These are phyloP conservation scores for Leptopilina clavipes DNA, from an alignment of 1,140 invertebrate genomes.

Conservation along the genomic window DNA sequence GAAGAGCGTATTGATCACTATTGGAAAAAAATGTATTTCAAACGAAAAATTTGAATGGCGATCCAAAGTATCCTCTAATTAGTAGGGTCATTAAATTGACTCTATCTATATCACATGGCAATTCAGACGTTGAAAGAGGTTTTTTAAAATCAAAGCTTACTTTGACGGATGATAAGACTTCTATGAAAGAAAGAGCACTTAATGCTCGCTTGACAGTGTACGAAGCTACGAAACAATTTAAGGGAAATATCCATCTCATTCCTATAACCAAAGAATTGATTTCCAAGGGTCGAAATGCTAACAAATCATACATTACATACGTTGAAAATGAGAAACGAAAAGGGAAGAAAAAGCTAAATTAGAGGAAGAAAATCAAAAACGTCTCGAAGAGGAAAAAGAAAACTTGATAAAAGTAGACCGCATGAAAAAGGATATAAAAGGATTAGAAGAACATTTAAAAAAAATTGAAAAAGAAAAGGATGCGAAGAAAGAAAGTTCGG, in stretches of 20 bases:
- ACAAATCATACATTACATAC: not conserved
- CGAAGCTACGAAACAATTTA: slow-evolving; percentile 6
- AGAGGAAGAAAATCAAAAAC: slow-evolving; percentile 3
- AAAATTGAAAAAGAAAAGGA: slow-evolving; percentile 2
- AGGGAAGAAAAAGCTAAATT: not conserved
- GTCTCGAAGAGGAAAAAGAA: slow-evolving; percentile 9
- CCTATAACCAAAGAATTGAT: not conserved
- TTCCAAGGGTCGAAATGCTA: not conserved
- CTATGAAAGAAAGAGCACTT: slow-evolving; percentile 8
- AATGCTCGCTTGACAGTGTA: not conserved
- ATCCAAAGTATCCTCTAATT: slow-evolving; percentile 7
- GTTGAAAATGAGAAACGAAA: not conserved
- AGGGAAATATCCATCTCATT: slow-evolving; percentile 3
- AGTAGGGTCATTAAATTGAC: not conserved
- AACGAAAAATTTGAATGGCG: not conserved
- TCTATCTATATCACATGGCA: not conserved
- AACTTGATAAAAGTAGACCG: not conserved
- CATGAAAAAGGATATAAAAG: not conserved
- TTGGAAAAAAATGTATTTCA: slow-evolving; percentile 14
- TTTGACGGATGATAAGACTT: slow-evolving; percentile 3
- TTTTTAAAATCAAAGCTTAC: slow-evolving; percentile 7
- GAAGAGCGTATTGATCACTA: slow-evolving; percentile 2
- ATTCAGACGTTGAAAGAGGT: slow-evolving; percentile 3
- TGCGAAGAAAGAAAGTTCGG: not conserved
- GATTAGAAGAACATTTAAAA: not conserved